Conservation (phyloP, 2,888 invertebrate species). For the Pocota personata region DNA sequence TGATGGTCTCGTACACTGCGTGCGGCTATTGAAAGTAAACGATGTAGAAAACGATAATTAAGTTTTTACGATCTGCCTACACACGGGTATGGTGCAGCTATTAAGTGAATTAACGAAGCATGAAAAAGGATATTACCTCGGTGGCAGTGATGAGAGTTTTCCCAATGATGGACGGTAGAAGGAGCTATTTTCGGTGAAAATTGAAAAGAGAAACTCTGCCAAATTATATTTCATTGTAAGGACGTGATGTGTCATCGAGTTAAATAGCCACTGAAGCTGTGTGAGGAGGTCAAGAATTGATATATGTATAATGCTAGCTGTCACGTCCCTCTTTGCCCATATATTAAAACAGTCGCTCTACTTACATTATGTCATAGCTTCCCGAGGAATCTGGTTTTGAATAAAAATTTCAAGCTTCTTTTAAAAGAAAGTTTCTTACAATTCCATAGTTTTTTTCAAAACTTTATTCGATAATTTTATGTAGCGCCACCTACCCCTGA, state of each 20-base stretch:
- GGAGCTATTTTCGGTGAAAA: background rate
- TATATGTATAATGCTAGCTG: too few relatives aligned
- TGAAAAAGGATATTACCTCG: slow-evolving; percentile 9
- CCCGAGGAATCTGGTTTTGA: too few relatives aligned
- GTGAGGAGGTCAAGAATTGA: too few relatives aligned
- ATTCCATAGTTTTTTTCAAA: too few relatives aligned
- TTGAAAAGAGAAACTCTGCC: background rate
- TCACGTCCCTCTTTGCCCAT: too few relatives aligned
- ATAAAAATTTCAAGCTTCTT: too few relatives aligned
- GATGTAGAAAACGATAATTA: slow-evolving; percentile 53
- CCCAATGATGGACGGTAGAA: background rate
- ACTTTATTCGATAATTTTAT: too few relatives aligned
- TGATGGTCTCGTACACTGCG: background rate
- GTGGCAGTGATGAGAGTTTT: background rate
- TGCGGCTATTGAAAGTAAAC: slow-evolving; percentile 41
- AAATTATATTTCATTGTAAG: background rate
- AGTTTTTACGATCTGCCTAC: slow-evolving; percentile 47
- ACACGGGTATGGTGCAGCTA: slow-evolving; percentile 11
- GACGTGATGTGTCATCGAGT: background rate
- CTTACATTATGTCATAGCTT: too few relatives aligned
- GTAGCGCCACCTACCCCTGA: too few relatives aligned
- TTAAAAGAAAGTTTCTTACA: too few relatives aligned
- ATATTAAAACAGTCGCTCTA: too few relatives aligned
- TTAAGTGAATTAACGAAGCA: slow-evolving; percentile 52
- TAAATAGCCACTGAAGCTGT: too few relatives aligned